Percentiles rank a stretch among this genome's conserved stretches.
Evolutionary conservation across 2,113 vertebrate genomes (phyloP).

Genomic region (Sciurus niger): DNA sequence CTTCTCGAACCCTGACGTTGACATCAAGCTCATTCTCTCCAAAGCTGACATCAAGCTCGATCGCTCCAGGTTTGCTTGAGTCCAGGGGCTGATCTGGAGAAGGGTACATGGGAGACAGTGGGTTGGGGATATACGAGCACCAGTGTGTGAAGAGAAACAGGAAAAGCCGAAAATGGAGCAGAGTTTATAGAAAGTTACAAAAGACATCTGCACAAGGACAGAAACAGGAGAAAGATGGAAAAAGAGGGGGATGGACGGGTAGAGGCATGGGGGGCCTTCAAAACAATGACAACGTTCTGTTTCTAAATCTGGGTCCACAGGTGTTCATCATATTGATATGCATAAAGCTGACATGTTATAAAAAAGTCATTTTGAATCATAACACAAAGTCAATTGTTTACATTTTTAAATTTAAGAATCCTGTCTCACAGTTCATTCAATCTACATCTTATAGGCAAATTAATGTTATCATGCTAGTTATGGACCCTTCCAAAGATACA

Average conservation of each 20-base stretch:
- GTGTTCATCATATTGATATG: neutral
- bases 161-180: neutral
- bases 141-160: too few species aligned
- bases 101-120: neutral
- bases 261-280: neutral
- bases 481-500: neutral
- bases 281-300: neutral
- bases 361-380: neutral
- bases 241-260: neutral
- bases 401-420: constrained; percentile 7
- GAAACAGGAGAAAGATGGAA: neutral
- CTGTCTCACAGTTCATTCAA: neutral
- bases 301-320: neutral
- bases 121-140: too few species aligned
- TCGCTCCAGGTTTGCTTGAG: neutral
- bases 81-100: neutral
- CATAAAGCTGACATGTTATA: neutral
- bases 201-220: neutral
- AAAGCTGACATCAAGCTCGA: rapidly evolving
- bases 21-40: neutral
- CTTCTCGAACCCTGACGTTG: neutral
- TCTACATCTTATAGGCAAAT: neutral
- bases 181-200: neutral
- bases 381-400: constrained; percentile 10
- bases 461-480: neutral